Evolutionary conservation across 2,797 vertebrate genomes (phyloP), one percentile per base, ranked within the genome.

Genomic region (Notoglanidium macrostoma): DNA sequence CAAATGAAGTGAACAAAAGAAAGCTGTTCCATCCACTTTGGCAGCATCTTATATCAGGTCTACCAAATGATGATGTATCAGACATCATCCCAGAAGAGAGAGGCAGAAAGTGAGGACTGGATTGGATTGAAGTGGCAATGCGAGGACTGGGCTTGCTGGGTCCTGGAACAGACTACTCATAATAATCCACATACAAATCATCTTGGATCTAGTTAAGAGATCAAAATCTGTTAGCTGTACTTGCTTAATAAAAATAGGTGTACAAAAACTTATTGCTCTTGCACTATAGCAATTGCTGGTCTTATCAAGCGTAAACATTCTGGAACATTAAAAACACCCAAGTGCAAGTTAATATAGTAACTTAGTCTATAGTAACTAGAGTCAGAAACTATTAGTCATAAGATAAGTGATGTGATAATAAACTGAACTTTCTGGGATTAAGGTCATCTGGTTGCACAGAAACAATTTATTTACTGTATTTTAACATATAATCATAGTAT

Each of bases 1-100:
- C 54, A 59, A 80, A 80, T 1, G 10, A 59, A 80, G 21, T 26
- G 32, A 59, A 59, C 55, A 61, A 55, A 59, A 15, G 77, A 59
- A 57, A 23, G 32, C 5, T 61, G 32, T 80, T 80, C 32, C 55
- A 80, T 80, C 35, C 35, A n/a, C 5, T 61, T 61, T 80, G 78
- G 78, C 78, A 80, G 55, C 57, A 23, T 61, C 57, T 80, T 61
- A 80, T 61, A 78, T 78, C 17, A 78, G 17, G n/a, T 77, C 26
- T 54, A 77, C 8, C 49, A 77, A 55, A 55, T 78, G 17, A 78
- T 49, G 46, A 57, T 32, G 5, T 55, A 55, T 0, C 49, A 77
- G n/a, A 77, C 15, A 21, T 51, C 21, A 57, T 0, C 9, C 32
- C 21, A 44, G 78, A 55, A 55, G 8, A 54, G 49, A 54, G 26